These are phyloP conservation scores for Siphamia tubifer DNA, from an alignment of 2,113 vertebrate species.

Conservation along the genomic window DNA sequence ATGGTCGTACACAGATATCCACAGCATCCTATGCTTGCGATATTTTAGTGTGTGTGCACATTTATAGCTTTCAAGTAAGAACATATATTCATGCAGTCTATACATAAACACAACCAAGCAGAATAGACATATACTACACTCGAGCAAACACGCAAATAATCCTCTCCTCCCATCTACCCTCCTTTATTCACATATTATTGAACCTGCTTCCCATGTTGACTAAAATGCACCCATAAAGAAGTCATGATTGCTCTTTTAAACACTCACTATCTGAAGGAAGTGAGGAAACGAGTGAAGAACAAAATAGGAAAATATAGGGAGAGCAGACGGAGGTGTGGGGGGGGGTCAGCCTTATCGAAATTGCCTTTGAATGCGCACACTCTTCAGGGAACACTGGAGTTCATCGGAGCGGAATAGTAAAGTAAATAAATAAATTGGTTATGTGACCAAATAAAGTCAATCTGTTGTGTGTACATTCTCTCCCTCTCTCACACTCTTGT, in stretches of 20 bases:
- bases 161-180: conserved; percentile 1
- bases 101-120: conserved; percentile 1
- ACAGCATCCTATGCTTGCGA: too few species aligned
- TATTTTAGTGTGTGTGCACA: not conserved
- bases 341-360: conserved; percentile 71
- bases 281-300: conserved; percentile 36
- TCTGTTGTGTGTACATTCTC: conserved; percentile 57
- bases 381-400: conserved; percentile 60
- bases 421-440: conserved; percentile 79
- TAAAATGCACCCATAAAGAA: conserved; percentile 37
- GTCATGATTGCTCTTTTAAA: conserved; percentile 60
- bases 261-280: conserved; percentile 41
- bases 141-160: conserved; percentile 46
- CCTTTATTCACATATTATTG: conserved; percentile 40
- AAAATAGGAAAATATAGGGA: conserved; percentile 57
- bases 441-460: conserved; percentile 75
- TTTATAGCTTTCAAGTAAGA: not conserved
- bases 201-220: conserved; percentile 30
- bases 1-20: not conserved
- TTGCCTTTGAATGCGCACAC: conserved; percentile 68
- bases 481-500: not conserved
- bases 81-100: not conserved
- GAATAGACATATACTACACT: conserved; percentile 18
- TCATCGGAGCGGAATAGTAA: conserved; percentile 65
- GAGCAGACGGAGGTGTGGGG: conserved; percentile 17